Evolutionary conservation across 2,888 invertebrate genomes (phyloP).

Genomic region (Drosophila birchii): DNA sequence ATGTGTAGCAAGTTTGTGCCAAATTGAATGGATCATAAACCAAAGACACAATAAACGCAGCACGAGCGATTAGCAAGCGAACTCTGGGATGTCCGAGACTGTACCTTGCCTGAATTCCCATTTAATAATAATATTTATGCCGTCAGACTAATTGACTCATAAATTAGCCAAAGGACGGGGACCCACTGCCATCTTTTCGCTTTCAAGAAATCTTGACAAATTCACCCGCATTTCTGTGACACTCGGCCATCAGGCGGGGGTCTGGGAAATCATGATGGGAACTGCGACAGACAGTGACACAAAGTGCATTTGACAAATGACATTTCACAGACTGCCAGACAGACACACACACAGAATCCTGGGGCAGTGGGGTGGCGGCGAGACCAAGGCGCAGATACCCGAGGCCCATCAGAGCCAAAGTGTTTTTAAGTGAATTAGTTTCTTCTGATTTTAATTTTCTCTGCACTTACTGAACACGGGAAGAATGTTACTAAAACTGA

Average conservation of each 20-base stretch:
- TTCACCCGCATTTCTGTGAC: slow-evolving; percentile 75
- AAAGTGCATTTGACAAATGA: slow-evolving; percentile 83
- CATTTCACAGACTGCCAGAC: slow-evolving; percentile 82
- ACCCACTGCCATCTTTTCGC: slow-evolving; percentile 2
- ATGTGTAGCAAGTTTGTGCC: slow-evolving; percentile 57
- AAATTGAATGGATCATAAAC: slow-evolving; percentile 76
- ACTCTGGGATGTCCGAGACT: slow-evolving; percentile 29
- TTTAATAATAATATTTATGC: slow-evolving; percentile 57
- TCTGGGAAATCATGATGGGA: slow-evolving; percentile 47
- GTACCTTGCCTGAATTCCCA: slow-evolving; percentile 30
- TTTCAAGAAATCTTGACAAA: slow-evolving; percentile 62
- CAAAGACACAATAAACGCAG: slow-evolving; percentile 72
- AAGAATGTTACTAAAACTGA: neutral
- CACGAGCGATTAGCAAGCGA: slow-evolving; percentile 56
- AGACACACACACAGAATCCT: slow-evolving; percentile 65
- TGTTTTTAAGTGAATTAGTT: slow-evolving; percentile 79
- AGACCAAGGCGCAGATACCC: slow-evolving; percentile 45
- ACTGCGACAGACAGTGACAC: slow-evolving; percentile 60
- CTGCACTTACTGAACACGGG: slow-evolving; percentile 16
- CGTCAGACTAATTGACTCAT: slow-evolving; percentile 72
- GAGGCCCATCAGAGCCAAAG: slow-evolving; percentile 62
- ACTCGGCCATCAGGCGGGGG: slow-evolving; percentile 65
- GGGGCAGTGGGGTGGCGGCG: slow-evolving; percentile 26
- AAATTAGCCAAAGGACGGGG: slow-evolving; percentile 61
- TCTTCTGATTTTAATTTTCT: slow-evolving; percentile 39